Evolutionary conservation across 2,888 invertebrate genomes (phyloP).

Genomic region (Lysandra coridon): DNA sequence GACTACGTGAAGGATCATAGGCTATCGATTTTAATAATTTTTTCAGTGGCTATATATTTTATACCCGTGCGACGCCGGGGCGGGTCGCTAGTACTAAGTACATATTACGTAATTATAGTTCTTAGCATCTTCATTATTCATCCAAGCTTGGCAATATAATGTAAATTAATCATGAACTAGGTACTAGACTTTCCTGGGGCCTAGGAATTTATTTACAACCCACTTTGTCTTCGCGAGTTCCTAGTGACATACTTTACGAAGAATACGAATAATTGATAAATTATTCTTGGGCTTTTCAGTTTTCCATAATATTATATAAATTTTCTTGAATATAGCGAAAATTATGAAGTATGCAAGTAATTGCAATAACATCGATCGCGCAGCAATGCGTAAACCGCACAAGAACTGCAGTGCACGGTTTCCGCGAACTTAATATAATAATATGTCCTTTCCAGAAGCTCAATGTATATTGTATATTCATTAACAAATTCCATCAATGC

Average conservation of each 20-base stretch:
- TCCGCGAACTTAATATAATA: neutral
- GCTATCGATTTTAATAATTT: too few relatives aligned
- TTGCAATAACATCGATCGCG: neutral
- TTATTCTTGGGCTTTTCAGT: neutral
- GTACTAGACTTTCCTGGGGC: neutral
- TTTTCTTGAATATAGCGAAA: neutral
- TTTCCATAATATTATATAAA: neutral
- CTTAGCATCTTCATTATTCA: constrained; percentile 19
- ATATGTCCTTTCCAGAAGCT: neutral
- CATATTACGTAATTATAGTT: constrained; percentile 15
- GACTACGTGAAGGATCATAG: too few relatives aligned
- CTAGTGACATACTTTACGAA: neutral
- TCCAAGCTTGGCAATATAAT: constrained; percentile 6
- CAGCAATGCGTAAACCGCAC: neutral
- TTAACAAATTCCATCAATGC: neutral
- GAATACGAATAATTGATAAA: neutral
- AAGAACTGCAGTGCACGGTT: neutral
- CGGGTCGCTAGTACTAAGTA: too few relatives aligned
- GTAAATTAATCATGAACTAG: constrained; percentile 2
- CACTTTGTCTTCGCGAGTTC: neutral
- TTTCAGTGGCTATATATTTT: too few relatives aligned
- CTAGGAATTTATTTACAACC: neutral
- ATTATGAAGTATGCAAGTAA: neutral
- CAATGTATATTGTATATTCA: neutral
- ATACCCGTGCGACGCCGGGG: too few relatives aligned